Evolutionary conservation across 2,113 vertebrate genomes (phyloP).

Genomic region (Chelonoidis abingdonii): DNA sequence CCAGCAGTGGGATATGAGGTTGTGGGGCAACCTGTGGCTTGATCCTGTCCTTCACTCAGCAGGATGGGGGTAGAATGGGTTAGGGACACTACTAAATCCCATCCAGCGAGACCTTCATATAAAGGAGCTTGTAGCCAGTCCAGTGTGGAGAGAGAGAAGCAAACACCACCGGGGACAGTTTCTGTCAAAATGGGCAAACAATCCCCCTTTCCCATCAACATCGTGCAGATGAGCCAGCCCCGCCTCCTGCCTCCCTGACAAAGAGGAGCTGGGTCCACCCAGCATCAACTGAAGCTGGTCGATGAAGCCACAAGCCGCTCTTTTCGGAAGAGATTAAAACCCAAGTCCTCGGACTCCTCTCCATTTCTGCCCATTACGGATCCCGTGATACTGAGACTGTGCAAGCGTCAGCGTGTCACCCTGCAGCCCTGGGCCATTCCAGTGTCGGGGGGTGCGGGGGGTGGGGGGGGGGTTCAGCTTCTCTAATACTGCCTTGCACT

Average conservation of each 20-base stretch:
- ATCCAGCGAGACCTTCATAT: background rate
- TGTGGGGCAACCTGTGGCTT: background rate
- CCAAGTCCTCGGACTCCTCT: background rate
- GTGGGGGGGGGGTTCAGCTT: background rate
- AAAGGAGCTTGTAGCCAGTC: background rate
- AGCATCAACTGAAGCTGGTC: background rate
- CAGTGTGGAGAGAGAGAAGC: background rate
- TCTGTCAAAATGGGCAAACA: background rate
- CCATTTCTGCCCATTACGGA: rapidly evolving
- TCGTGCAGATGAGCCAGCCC: background rate
- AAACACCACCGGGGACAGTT: background rate
- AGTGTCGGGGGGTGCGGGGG: rapidly evolving
- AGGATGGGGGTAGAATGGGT: background rate
- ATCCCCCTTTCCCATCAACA: background rate
- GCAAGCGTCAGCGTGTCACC: rapidly evolving
- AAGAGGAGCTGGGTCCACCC: rapidly evolving
- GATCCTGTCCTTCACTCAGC: background rate
- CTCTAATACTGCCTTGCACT: background rate
- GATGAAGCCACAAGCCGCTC: background rate
- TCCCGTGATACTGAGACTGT: background rate
- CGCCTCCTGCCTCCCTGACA: background rate
- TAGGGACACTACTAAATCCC: rapidly evolving
- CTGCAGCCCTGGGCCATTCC: background rate
- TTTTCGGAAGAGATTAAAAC: background rate
- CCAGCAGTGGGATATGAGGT: too few relatives aligned